Percentiles rank a stretch among this genome's conserved stretches.
These are phyloP conservation scores for Antedon mediterranea DNA, from an alignment of 53 echinoderm and acorn worm species.

Conservation along the genomic window DNA sequence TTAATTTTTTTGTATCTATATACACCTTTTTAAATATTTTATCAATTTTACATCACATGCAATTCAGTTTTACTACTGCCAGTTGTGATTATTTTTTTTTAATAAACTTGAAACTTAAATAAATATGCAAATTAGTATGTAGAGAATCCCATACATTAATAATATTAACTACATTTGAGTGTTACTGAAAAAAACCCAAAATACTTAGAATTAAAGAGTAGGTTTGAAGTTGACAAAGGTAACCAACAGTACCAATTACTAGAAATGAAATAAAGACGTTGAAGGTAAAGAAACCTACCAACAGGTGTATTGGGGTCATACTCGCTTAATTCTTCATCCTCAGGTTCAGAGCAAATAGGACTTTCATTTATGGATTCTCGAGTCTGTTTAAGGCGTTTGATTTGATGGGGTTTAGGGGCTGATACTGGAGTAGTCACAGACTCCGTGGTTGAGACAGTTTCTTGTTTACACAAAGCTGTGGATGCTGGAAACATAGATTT, in stretches of 20 bases:
- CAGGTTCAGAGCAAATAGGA: not conserved
- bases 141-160: too few relatives aligned
- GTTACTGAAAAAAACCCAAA: not conserved
- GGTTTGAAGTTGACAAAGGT: not conserved
- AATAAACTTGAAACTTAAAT: too few relatives aligned
- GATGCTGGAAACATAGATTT: too few relatives aligned
- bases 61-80: too few relatives aligned
- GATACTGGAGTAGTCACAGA: not conserved
- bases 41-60: too few relatives aligned
- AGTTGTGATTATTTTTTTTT: too few relatives aligned
- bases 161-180: too few relatives aligned
- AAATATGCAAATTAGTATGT: too few relatives aligned
- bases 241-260: conserved; percentile 6
- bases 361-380: not conserved
- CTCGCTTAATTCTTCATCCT: conserved; percentile 26
- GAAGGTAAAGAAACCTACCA: conserved; percentile 30
- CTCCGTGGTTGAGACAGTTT: not conserved
- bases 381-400: not conserved
- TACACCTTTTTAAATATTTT: too few relatives aligned
- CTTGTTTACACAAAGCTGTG: not conserved
- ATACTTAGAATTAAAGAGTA: conserved; percentile 6
- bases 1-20: too few relatives aligned
- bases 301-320: conserved; percentile 37
- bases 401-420: not conserved
- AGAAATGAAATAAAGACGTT: not conserved